Percentiles rank a stretch among this genome's conserved stretches.
phyloP scores from a whole-genome alignment of 2,888 invertebrate genomes.

The Chrysina gloriosa region DNA sequence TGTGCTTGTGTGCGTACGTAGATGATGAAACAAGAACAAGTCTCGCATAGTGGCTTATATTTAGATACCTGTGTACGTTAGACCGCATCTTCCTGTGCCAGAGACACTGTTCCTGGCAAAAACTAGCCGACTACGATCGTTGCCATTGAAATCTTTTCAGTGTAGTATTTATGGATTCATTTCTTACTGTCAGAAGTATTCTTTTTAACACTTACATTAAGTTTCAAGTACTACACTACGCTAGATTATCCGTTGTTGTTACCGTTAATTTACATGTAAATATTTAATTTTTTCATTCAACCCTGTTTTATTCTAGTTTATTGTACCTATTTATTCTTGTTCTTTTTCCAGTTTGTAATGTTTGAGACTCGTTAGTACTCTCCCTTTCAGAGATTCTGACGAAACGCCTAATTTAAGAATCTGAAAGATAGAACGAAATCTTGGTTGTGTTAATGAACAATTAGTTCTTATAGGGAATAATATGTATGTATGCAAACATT shows the following conservation, averaged over 20 bases:
- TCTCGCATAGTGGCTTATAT: constrained; percentile 37
- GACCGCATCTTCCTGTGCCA: constrained; percentile 36
- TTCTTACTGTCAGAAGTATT: background rate
- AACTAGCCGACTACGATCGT: constrained; percentile 29
- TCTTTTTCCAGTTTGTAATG: too few species aligned
- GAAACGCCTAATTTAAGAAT: too few species aligned
- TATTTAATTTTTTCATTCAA: too few species aligned
- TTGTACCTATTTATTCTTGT: too few species aligned
- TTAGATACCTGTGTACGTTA: constrained; percentile 35
- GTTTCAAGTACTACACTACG: background rate
- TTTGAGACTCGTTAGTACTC: too few species aligned
- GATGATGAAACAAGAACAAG: constrained; percentile 35
- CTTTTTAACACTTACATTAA: background rate
- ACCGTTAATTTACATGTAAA: too few species aligned
- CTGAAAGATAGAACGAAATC: too few species aligned
- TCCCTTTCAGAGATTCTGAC: too few species aligned
- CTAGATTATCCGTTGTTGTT: background rate
- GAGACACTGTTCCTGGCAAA: constrained; percentile 38
- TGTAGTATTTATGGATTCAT: background rate
- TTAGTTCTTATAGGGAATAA: too few species aligned
- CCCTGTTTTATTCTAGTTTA: too few species aligned
- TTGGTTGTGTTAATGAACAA: too few species aligned
- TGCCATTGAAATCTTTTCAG: constrained; percentile 24
- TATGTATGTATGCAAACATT: too few species aligned
- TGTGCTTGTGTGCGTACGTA: constrained; percentile 7